Base-by-base conservation (phyloP, 2,888 invertebrate species). In the Prenolepis imparis region DNA sequence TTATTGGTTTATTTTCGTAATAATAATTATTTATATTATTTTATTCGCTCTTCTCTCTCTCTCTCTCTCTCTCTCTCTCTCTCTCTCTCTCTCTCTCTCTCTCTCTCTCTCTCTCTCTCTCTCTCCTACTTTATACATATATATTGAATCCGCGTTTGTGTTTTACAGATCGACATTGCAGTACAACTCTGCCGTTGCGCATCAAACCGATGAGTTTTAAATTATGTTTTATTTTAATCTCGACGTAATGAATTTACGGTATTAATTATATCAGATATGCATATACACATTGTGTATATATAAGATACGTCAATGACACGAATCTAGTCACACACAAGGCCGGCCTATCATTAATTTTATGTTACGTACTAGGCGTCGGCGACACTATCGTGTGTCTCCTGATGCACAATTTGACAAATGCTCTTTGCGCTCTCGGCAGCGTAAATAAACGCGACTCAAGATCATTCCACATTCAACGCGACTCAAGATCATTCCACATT, bases 381-480 rank as follows among this genome's bases (percentile, higher is more conserved):
- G 48, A 52, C 48, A 52, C 48, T 8, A 52, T 52, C 48, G 48
- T n/a, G 48, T 52, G 48, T 52, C 48, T 52, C 48, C 70, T 70
- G 72, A 36, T 44, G 44, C 21, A 21, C 32, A 12, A n/a, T 59
- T 80, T 72, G 72, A 44, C 59, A 59, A 70, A 78, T 39, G 57
- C 8, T 32, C 2, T 15, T 59, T 44, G 41, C 63, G 48, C 74
- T 24, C 74, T 24, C 81, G 61, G 21, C 28, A 28, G 75, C 61
- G 21, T 41, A 81, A 80, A 59, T 72, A 80, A 80, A 68, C 9
- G 77, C 36, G 78, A 48, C 57, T 24, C 59, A 9, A 6, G 77
- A 77, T 77, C 55, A 72, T 80, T 80, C 18, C 72, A 80, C 78
- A 80, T 80, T 80, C 72, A 70, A 36, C 72, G 59, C 72, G 44